Percentiles rank a stretch among this genome's conserved stretches.
These are phyloP conservation scores for Euglossa dilemma DNA, from an alignment of 1,140 invertebrate species.

Conservation along the genomic window DNA sequence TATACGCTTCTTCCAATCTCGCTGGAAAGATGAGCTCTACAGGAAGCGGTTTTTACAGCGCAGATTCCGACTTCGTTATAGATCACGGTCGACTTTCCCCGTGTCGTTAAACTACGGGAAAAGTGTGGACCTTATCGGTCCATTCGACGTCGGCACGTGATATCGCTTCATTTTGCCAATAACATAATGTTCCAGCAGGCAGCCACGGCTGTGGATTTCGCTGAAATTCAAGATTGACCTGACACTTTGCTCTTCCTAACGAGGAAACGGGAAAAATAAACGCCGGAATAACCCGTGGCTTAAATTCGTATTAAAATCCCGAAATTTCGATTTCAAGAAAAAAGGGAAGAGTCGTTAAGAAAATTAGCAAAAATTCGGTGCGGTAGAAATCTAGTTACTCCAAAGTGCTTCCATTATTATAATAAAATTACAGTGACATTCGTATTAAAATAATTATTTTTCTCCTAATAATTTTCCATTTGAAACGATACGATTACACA, in stretches of 20 bases:
- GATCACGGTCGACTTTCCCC: not conserved
- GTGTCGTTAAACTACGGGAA: not conserved
- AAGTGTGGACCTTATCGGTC: not conserved
- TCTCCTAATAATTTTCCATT: too few species aligned
- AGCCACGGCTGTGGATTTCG: not conserved
- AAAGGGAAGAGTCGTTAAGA: too few species aligned
- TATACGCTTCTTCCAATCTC: not conserved
- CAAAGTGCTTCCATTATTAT: too few species aligned
- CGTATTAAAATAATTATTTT: too few species aligned
- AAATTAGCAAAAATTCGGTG: too few species aligned
- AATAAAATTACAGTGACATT: too few species aligned
- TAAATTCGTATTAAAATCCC: too few species aligned
- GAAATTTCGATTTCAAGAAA: too few species aligned
- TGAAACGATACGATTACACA: too few species aligned
- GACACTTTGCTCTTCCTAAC: not conserved
- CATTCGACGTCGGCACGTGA: not conserved
- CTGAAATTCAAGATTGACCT: not conserved
- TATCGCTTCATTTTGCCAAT: slow-evolving; percentile 18
- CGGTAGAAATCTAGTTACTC: too few species aligned
- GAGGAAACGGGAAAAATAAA: not conserved
- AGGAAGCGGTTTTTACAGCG: not conserved
- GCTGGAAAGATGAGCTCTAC: not conserved
- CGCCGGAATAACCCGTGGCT: not conserved
- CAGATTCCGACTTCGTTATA: not conserved
- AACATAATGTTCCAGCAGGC: not conserved